Base-by-base conservation (phyloP, 2,113 vertebrate genomes). In the Macrotus californicus region DNA sequence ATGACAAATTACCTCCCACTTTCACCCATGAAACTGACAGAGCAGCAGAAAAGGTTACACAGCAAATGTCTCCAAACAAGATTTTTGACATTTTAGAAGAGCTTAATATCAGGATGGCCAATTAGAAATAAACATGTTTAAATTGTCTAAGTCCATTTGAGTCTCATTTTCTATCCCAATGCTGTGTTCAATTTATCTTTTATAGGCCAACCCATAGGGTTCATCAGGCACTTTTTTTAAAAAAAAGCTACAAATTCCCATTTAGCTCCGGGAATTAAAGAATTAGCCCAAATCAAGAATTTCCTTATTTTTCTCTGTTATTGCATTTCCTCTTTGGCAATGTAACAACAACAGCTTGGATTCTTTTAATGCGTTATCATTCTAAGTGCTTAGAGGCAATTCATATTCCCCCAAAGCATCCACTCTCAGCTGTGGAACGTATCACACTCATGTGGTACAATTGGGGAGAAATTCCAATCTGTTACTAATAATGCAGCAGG, bases 261-360 rank as follows among this genome's bases (percentile, higher is more conserved):
- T 79, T 94, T 85, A 52, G 29, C 46, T 95, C 69, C 7, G 6
- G 52, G 39, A 95, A 66, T 87, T 52, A 48, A 91, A 66, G 87
- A 96, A 94, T 92, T 80, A 41, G 31, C 39, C 76, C 36, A 80
- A 84, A 80, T 80, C 50, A 86, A 85, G 46, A 92, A 64, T 43
- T 69, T 66, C 19, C 66, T 76, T 90, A 43, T 70, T 75, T 69
- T 94, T 91, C 93, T 75, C 61, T 52, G n/a, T 91, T 67, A 66
- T 10, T 46, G 52, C 9, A n/a, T 81, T 91, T 94, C 83, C 79
- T 56, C 50, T 95, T 86, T 39, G 61, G 61, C 66, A 81, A 19
- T 79, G 31, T 87, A 73, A 82, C 21, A 75, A 3, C 34, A 70
- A 31, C 21, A 83, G 64, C 75, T 90, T 79, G 59, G 56, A 59